Evolutionary conservation across 1,140 invertebrate genomes (phyloP), one percentile per base, ranked within the genome.

Genomic region (Anastrepha obliqua): DNA sequence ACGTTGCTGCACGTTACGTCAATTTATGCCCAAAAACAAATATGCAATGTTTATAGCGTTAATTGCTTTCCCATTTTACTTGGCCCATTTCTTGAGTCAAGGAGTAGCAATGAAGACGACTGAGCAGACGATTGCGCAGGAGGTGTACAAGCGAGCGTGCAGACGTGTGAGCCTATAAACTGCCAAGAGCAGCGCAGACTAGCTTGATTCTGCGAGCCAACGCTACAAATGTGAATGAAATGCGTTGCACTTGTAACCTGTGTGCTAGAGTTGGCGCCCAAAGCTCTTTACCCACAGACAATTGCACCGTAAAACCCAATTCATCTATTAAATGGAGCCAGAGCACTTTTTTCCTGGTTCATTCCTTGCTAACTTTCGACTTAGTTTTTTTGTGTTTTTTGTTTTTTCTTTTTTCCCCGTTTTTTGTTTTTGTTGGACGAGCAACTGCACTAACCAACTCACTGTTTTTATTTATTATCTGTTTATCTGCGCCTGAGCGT

Each of bases 31-130:
- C 47, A 55, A 20, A 81, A 81, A 55, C 74, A 81, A 81, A 81
- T 81, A 81, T 11, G 47, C 47, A 81, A 51, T 47, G 74, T 81
- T 81, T 81, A 81, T 81, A 81, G 47, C 47, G 74, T 81, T 81
- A 81, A 81, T 81, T 81, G 74, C 74, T 81, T 81, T 15, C 74
- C 9, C 74, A 81, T 81, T n/a, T 55, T 29, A 51, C 47, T 55
- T 47, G 20, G 47, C 4, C 47, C 47, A 81, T 81, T 81, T 81
- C n/a, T 29, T 81, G 74, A 8, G 47, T 55, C 2, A 42, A 55
- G n/a, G 8, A 62, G 60, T 13, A 29, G n/a, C 60, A 17, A 15
- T 13, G n/a, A 62, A 62, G 60, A n/a, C 60, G 2, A 55, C 2
- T 55, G 1, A 55, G 29, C 29, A 29, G 29, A 29, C 5, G 60